These are phyloP conservation scores for Melozone crissalis DNA, from an alignment of 2,113 vertebrate genomes.

Conservation along the genomic window DNA sequence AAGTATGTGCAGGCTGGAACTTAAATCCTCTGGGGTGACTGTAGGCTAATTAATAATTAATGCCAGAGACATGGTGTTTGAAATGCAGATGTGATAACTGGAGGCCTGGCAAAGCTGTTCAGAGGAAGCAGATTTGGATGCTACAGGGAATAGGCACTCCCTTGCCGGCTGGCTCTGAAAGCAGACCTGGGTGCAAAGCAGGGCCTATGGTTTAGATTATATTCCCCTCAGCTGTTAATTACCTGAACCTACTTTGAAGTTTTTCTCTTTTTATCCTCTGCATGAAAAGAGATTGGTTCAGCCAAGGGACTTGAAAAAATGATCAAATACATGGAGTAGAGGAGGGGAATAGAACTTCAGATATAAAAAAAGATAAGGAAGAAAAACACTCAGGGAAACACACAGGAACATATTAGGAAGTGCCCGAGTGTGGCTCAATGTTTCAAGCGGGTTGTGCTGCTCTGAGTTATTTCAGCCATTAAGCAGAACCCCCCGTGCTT, in stretches of 20 bases:
- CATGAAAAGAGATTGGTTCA: slow-evolving; percentile 84
- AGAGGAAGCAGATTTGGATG: slow-evolving; percentile 87
- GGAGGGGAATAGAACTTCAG: slow-evolving; percentile 72
- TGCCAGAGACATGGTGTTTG: slow-evolving; percentile 97
- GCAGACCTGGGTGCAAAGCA: slow-evolving; percentile 85
- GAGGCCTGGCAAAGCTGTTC: slow-evolving; percentile 90
- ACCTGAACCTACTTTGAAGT: slow-evolving; percentile 91
- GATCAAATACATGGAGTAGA: slow-evolving; percentile 81
- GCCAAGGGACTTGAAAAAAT: slow-evolving; percentile 83
- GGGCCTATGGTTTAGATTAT: slow-evolving; percentile 87
- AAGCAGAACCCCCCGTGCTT: slow-evolving; percentile 51
- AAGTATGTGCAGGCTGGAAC: slow-evolving; percentile 89
- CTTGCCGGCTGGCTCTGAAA: slow-evolving; percentile 83
- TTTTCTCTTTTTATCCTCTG: slow-evolving; percentile 84
- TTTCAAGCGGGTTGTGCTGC: slow-evolving; percentile 29
- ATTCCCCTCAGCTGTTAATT: slow-evolving; percentile 92
- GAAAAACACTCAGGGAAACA: slow-evolving; percentile 76
- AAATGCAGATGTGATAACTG: slow-evolving; percentile 99
- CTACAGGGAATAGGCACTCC: slow-evolving; percentile 84
- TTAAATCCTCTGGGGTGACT: slow-evolving; percentile 95
- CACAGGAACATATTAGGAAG: slow-evolving; percentile 64
- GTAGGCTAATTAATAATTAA: slow-evolving; percentile 99
- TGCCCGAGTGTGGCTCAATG: slow-evolving; percentile 14
- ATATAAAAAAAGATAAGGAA: slow-evolving; percentile 81
- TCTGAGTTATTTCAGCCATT: slow-evolving; percentile 56